A percentile compares a stretch with the other conserved stretches of the same genome.
These are phyloP conservation scores for Drosophila kikkawai DNA, from an alignment of 1,140 invertebrate species.

Conservation along the genomic window DNA sequence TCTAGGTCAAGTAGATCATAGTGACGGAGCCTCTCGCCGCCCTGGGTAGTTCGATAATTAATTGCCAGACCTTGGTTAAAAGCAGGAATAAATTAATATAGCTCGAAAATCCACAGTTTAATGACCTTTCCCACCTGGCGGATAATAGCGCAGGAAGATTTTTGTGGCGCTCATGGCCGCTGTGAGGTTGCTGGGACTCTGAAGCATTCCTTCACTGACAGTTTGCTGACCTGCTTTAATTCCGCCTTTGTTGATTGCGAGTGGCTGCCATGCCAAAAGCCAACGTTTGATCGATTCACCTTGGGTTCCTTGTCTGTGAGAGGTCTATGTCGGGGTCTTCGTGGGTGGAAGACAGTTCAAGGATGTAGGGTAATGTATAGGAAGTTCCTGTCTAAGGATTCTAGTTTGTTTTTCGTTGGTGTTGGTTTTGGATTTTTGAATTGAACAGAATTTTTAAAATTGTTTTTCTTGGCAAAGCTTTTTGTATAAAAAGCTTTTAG, in stretches of 20 bases:
- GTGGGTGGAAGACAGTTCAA: conserved; percentile 6
- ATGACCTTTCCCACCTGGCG: conserved; percentile 86
- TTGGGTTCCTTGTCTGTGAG: conserved; percentile 24
- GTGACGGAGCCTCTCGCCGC: conserved; percentile 85
- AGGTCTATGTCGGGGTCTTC: conserved; percentile 64
- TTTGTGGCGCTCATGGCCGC: conserved; percentile 87
- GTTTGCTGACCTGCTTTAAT: conserved; percentile 80
- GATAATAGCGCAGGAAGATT: conserved; percentile 89
- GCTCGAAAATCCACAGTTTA: neutral
- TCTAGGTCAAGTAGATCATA: conserved; percentile 88
- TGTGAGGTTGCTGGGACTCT: conserved; percentile 26
- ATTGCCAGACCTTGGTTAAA: conserved; percentile 67
- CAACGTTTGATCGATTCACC: conserved; percentile 71
- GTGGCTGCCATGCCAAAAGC: conserved; percentile 32
- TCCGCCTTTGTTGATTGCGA: conserved; percentile 54
- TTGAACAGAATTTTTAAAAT: neutral
- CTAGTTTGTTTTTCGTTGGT: neutral
- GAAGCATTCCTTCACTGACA: conserved; percentile 52
- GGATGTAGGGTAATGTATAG: conserved; percentile 21
- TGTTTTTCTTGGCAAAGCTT: conserved; percentile 11
- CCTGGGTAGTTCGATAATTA: conserved; percentile 85
- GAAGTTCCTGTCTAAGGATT: neutral
- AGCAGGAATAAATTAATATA: neutral
- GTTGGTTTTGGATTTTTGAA: conserved; percentile 7
- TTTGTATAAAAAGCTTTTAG: conserved; percentile 13